Conservation (phyloP, 2,888 invertebrate genomes). For the Andrena flavipes region DNA sequence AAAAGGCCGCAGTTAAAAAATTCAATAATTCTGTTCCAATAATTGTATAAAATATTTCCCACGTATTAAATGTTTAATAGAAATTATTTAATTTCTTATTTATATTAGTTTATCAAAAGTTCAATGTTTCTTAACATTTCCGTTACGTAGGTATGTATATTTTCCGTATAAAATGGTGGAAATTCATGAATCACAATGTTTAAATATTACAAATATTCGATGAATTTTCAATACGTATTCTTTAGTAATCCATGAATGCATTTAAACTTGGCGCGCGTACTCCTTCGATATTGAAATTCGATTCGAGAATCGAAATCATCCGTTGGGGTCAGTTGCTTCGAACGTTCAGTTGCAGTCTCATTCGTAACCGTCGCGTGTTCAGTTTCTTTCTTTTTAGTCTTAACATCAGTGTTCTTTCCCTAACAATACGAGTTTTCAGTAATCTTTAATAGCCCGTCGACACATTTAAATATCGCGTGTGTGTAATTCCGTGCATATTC, state of each 20-base stretch:
- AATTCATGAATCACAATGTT: neutral
- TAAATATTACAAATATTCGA: neutral
- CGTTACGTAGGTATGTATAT: neutral
- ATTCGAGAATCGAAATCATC: constrained; percentile 11
- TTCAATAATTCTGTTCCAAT: neutral
- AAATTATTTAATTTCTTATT: neutral
- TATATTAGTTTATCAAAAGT: too few species aligned
- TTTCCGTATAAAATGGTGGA: neutral
- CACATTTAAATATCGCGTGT: too few species aligned
- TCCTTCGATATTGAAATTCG: neutral
- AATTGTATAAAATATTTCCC: neutral
- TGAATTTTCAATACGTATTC: neutral
- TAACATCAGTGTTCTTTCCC: neutral
- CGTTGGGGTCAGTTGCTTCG: neutral
- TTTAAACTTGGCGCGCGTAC: constrained; percentile 3
- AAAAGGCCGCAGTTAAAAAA: neutral
- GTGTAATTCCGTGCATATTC: too few species aligned
- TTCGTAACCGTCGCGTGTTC: too few species aligned
- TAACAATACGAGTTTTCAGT: too few species aligned
- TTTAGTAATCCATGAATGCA: neutral
- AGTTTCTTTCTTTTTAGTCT: neutral
- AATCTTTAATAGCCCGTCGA: too few species aligned
- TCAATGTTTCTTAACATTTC: neutral
- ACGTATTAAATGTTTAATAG: neutral
- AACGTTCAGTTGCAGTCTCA: neutral